phyloP scores from a whole-genome alignment of 2,888 invertebrate species.

The Oeneis ivallda region DNA sequence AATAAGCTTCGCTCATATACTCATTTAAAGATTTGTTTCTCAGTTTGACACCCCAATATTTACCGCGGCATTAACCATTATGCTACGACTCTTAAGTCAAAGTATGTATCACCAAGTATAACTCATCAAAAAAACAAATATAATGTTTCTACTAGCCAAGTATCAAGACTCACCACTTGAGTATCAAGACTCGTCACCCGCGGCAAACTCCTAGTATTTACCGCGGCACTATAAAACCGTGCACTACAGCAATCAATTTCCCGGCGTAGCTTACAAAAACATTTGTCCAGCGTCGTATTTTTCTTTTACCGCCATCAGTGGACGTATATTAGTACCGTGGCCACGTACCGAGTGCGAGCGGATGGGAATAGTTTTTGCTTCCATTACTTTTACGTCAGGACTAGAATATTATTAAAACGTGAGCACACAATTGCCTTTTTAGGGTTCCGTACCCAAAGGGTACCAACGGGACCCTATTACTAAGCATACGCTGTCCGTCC shows the following conservation, averaged over 20 bases:
- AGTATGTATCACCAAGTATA: too few species aligned
- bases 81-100: too few species aligned
- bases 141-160: too few species aligned
- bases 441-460: too few species aligned
- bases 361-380: conserved; percentile 27
- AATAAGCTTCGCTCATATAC: too few species aligned
- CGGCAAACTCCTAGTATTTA: conserved; percentile 22
- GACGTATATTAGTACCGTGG: conserved; percentile 48
- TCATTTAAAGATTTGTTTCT: too few species aligned
- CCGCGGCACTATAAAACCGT: conserved; percentile 36
- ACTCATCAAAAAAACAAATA: too few species aligned
- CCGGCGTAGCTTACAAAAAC: conserved; percentile 50
- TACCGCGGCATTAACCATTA: too few species aligned
- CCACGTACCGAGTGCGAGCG: conserved; percentile 38
- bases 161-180: neutral
- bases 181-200: neutral
- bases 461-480: too few species aligned
- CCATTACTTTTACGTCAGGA: conserved; percentile 22
- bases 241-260: conserved; percentile 42
- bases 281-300: conserved; percentile 56
- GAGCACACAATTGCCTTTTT: conserved; percentile 10
- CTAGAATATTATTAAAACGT: conserved; percentile 24
- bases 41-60: too few species aligned
- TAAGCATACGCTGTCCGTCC: too few species aligned
- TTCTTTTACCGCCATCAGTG: conserved; percentile 49